Evolutionary conservation across 2,113 vertebrate species (phyloP), one percentile per base, ranked within the genome.

Genomic region (Cyphomyrus discorhynchus): DNA sequence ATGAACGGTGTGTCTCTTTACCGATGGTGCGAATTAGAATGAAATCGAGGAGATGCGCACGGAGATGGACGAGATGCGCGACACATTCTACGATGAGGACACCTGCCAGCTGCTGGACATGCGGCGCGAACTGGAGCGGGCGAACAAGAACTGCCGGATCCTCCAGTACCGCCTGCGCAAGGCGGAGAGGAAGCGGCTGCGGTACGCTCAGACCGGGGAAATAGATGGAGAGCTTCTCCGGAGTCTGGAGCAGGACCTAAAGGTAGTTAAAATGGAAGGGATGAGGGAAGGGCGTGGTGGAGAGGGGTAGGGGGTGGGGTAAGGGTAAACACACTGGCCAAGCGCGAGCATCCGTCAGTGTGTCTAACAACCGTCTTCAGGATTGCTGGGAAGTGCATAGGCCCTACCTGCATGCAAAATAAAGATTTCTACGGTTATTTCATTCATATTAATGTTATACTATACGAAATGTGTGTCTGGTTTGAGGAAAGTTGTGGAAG

Each of bases 51-150:
- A 99, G 93, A 97, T 99, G 96, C 97, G 98, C 90, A 97, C 97
- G 0, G 98, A 99, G 94, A 99, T 99, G 98, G 98, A 99, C 3
- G 98, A 99, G 93, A 99, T 99, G 96, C 96, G 98, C 90, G 98
- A 99, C 95, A 98, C 97, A 77, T 99, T 99, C 95, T 99, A 99
- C 77, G 98, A 99, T 91, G 98, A 99, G 86, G 98, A 99, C 3
- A 98, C 98, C 31, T 99, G 98, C 91, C 98, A 99, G 93, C 96
- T 99, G 90, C 98, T 99, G 94, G 98, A 99, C 93, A 98, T 99
- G 98, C 98, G 98, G 89, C 97, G 98, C 24, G 98, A 99, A 90
- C 95, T 99, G 94, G 98, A 99, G 93, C 95, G 98, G 93, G 98
- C 98, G 94, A 98, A 99, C 95, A 99, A 99, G 94, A 99, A 99